Evolutionary conservation across 35 echinoderm and acorn worm species (phyloP).

Genomic region (Lytechinus pictus): DNA sequence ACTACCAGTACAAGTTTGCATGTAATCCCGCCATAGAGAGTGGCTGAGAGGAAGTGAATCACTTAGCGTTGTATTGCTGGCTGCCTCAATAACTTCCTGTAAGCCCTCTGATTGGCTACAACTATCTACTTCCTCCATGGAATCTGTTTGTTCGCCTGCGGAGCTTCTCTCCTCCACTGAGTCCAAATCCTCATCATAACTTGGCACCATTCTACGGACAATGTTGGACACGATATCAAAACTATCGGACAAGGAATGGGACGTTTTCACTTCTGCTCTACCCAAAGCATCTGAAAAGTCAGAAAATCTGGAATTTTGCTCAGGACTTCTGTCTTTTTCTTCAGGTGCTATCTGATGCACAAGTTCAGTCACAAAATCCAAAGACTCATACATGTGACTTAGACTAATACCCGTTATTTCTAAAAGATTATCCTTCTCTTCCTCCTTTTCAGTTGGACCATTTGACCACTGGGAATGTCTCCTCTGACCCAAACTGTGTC

Average conservation of each 20-base stretch:
- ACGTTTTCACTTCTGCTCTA: background rate
- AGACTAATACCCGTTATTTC: constrained; percentile 88
- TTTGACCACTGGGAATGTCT: constrained; percentile 7
- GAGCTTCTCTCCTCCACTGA: constrained; percentile 41
- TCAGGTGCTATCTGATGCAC: constrained; percentile 53
- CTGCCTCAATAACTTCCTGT: background rate
- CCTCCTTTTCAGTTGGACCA: background rate
- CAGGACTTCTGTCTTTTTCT: background rate
- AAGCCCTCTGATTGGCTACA: constrained; percentile 43
- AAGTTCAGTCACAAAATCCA: constrained; percentile 90
- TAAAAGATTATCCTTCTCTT: constrained; percentile 70
- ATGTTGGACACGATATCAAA: constrained; percentile 43
- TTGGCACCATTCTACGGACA: constrained; percentile 46
- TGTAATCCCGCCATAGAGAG: background rate
- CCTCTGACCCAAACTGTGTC: constrained; percentile 22
- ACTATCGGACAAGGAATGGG: constrained; percentile 5
- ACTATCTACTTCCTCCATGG: constrained; percentile 35
- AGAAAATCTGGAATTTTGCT: background rate
- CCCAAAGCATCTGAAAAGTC: background rate
- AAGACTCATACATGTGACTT: constrained; percentile 88
- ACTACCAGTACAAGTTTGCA: constrained; percentile 53
- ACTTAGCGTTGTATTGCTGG: background rate
- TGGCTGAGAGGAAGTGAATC: constrained; percentile 44
- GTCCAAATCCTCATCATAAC: background rate
- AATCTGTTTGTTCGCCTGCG: constrained; percentile 9